Evolutionary conservation across 2,113 vertebrate species (phyloP), one percentile per base, ranked within the genome.

Genomic region (Alexandromys fortis): DNA sequence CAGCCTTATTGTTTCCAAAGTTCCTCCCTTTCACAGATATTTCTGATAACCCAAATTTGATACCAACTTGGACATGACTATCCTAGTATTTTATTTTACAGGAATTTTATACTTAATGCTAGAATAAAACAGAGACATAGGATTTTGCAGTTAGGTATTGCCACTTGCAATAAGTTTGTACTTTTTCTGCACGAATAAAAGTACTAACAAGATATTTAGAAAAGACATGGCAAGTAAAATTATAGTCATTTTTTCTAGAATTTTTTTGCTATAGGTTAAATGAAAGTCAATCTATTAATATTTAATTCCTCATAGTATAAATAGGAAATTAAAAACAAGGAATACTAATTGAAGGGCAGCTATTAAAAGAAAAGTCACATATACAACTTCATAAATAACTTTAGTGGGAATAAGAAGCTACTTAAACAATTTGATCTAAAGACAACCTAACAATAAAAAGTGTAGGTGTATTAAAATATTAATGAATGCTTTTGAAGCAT

Each of bases 261-360:
- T 58, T 76, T 8, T 9, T 94, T 97, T 30, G 47, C 52, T 90
- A 22, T 63, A 95, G 70, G 97, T 72, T 85, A 97, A 98, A 98
- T 97, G 91, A 98, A 98, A 98, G 90, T 63, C 81, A 4, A 95
- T 97, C 76, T 94, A 97, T 98, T 98, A 98, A 97, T 98, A 97
- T 98, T 98, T 98, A 95, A 98, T 97, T 95, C 28, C 33, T 95
- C 13, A n/a, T 96, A 89, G 85, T 33, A 94, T 91, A 96, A 95
- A 92, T 89, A 97, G 58, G 13, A 93, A 97, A 94, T 93, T 85
- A 85, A 85, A 95, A 90, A 72, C 72, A 92, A 92, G 33, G 85
- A 97, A 96, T 94, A 79, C 16, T 92, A 86, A 95, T 92, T 94
- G 85, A 90, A 96, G 67, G 28, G 91, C 17, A 47, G 0, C 30